phyloP scores from a whole-genome alignment of 2,888 invertebrate species.

The Ceramica pisi region DNA sequence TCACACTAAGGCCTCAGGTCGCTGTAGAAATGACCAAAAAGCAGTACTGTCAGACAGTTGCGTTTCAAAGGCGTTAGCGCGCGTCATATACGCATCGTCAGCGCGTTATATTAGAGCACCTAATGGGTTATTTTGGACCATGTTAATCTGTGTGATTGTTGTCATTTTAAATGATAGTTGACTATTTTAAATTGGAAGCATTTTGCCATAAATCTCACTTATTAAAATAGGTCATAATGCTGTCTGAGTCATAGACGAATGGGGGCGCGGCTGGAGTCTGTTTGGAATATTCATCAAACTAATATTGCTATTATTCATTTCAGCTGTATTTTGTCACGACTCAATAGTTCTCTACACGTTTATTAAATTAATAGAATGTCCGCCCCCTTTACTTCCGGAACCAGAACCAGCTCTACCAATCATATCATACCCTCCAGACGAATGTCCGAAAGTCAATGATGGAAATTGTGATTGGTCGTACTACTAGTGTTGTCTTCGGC shows the following conservation, averaged over 20 bases:
- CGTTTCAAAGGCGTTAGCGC: no score
- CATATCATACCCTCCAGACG: background rate
- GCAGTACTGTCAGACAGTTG: no score
- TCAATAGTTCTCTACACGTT: constrained; percentile 45
- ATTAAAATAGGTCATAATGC: background rate
- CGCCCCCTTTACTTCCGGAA: background rate
- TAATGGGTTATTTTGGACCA: background rate
- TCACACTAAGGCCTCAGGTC: no score
- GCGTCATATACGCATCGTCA: no score
- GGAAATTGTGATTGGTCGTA: background rate
- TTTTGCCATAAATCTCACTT: background rate
- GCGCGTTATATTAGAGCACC: background rate
- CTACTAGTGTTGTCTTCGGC: background rate
- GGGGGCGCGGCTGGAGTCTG: background rate
- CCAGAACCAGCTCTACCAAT: accelerated
- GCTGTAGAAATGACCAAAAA: no score
- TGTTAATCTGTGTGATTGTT: background rate
- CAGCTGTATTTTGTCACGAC: constrained; percentile 60
- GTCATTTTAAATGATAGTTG: no score
- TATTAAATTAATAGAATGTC: constrained; percentile 23
- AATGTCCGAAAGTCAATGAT: no score
- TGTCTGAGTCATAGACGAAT: background rate
- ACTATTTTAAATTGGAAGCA: background rate
- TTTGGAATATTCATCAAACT: background rate
- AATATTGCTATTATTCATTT: constrained; percentile 19